Conservation (phyloP, 2,113 vertebrate species). For the Stegostoma tigrinum region DNA sequence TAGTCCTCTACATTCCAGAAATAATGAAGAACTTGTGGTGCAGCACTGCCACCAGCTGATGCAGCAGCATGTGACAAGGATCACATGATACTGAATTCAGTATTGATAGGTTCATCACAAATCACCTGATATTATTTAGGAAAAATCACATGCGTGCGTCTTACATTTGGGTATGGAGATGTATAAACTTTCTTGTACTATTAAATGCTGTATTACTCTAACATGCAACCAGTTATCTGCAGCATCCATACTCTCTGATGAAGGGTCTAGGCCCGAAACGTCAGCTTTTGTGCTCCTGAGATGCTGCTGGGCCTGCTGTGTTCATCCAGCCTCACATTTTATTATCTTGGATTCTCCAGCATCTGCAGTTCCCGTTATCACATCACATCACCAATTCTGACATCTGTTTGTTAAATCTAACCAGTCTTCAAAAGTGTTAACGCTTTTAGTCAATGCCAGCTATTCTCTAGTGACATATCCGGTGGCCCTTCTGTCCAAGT, state of each 20-base stretch:
- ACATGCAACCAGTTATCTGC: not conserved
- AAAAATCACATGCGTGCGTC: not conserved
- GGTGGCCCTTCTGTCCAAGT: too few species aligned
- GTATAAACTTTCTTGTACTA: not conserved
- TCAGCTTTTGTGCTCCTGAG: too few species aligned
- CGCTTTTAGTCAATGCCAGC: too few species aligned
- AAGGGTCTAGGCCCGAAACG: too few species aligned
- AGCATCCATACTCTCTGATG: not conserved
- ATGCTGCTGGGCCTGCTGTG: too few species aligned
- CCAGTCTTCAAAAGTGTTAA: too few species aligned
- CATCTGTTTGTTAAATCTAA: too few species aligned
- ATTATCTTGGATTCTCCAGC: too few species aligned
- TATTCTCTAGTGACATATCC: too few species aligned
- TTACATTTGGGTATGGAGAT: not conserved
- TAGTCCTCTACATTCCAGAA: not conserved
- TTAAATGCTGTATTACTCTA: not conserved
- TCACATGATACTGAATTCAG: not conserved
- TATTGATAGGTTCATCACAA: not conserved
- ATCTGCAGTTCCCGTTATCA: too few species aligned
- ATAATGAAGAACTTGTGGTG: not conserved
- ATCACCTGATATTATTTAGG: not conserved
- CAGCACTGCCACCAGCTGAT: not conserved
- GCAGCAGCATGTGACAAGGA: not conserved
- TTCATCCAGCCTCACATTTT: too few species aligned
- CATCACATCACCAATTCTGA: too few species aligned